phyloP scores from a whole-genome alignment of 2,797 vertebrate species.

The Euthynnus affinis region DNA sequence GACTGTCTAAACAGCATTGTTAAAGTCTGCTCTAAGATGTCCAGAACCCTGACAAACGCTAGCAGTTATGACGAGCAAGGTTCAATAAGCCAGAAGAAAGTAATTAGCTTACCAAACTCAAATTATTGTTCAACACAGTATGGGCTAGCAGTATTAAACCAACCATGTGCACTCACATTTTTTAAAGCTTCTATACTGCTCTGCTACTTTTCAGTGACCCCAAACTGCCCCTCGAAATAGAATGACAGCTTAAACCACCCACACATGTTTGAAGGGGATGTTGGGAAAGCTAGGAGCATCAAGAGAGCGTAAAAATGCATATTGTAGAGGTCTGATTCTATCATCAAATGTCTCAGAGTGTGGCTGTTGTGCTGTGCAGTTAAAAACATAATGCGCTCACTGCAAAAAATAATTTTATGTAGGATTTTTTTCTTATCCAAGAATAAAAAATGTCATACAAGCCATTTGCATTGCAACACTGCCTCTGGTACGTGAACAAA shows the following conservation, averaged over 20 bases:
- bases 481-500: too few species aligned
- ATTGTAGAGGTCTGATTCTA: conserved; percentile 50
- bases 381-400: conserved; percentile 15
- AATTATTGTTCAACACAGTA: conserved; percentile 44
- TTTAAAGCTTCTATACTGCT: conserved; percentile 43
- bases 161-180: conserved; percentile 33
- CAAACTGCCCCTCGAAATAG: conserved; percentile 52
- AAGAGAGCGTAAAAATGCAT: conserved; percentile 49
- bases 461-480: neutral
- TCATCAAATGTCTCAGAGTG: conserved; percentile 49
- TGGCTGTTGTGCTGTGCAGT: conserved; percentile 29
- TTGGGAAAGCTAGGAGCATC: conserved; percentile 40
- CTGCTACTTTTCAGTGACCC: conserved; percentile 59
- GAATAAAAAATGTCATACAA: neutral
- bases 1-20: too few species aligned
- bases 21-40: too few species aligned
- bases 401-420: too few species aligned
- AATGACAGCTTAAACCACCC: conserved; percentile 60
- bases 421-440: neutral
- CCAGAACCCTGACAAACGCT: conserved; percentile 22
- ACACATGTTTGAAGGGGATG: conserved; percentile 62
- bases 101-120: conserved; percentile 55
- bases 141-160: conserved; percentile 26
- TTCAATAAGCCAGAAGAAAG: conserved; percentile 55
- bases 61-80: conserved; percentile 34